A percentile compares a stretch with the other conserved stretches of the same genome.
Conservation (phyloP, 2,888 invertebrate genomes). For the Tipula unca region DNA sequence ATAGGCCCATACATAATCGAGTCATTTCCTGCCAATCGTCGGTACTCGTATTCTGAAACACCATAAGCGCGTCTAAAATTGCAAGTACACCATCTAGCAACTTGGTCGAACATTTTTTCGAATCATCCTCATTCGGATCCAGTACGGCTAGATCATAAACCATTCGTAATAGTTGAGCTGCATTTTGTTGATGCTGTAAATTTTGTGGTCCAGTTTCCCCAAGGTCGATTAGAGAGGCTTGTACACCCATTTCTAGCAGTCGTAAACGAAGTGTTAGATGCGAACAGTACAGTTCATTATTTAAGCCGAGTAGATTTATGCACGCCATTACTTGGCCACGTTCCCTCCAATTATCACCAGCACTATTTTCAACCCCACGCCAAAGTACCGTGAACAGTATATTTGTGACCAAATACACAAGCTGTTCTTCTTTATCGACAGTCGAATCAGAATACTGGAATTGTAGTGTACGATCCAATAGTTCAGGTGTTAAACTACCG, state of each 20-base stretch:
- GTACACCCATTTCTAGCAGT: constrained; percentile 51
- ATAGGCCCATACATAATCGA: constrained; percentile 43
- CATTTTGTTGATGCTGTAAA: constrained; percentile 46
- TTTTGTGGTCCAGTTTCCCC: constrained; percentile 44
- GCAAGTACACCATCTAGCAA: constrained; percentile 49
- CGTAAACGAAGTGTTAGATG: constrained; percentile 47
- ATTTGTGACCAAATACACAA: constrained; percentile 49
- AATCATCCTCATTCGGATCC: constrained; percentile 45
- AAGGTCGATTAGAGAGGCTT: constrained; percentile 50
- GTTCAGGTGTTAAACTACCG: not conserved
- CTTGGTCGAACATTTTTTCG: constrained; percentile 45
- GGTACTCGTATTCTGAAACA: constrained; percentile 46
- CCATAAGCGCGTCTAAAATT: constrained; percentile 46
- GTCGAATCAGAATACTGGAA: constrained; percentile 18
- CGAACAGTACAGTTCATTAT: constrained; percentile 48
- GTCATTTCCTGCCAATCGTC: constrained; percentile 52
- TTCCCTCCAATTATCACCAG: constrained; percentile 49
- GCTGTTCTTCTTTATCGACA: constrained; percentile 46
- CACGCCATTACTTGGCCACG: constrained; percentile 52
- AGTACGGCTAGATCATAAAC: constrained; percentile 50
- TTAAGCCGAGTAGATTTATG: constrained; percentile 48
- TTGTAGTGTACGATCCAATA: not conserved
- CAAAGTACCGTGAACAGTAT: constrained; percentile 51
- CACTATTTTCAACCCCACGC: constrained; percentile 50
- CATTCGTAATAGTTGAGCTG: constrained; percentile 48